Conservation (phyloP, 1,140 invertebrate species). For the Paraescarpia echinospica region DNA sequence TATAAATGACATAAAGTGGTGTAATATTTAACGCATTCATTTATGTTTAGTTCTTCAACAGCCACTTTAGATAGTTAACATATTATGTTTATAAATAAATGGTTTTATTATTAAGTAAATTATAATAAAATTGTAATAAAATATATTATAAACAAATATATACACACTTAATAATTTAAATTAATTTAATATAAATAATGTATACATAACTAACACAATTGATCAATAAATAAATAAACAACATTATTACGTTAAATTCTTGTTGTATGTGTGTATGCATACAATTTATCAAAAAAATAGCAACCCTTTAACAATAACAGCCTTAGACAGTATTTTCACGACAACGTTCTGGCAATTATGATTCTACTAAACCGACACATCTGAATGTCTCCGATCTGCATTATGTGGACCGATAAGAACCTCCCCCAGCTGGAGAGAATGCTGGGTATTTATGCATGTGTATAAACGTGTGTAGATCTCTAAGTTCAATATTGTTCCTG, state of each 20-base stretch:
- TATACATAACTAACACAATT: no score
- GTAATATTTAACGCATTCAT: not conserved
- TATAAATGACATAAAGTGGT: not conserved
- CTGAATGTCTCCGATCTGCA: not conserved
- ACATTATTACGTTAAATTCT: no score
- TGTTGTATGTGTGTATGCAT: no score
- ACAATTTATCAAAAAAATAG: no score
- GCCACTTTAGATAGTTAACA: not conserved
- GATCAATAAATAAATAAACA: no score
- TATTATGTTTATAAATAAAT: not conserved
- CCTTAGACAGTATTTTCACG: not conserved
- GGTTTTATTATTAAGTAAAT: no score
- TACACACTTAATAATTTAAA: not conserved
- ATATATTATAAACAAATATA: not conserved
- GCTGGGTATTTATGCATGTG: not conserved
- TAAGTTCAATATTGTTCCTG: conserved; percentile 1
- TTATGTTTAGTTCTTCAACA: not conserved
- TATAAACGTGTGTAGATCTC: not conserved
- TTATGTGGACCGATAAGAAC: not conserved
- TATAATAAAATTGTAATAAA: not conserved
- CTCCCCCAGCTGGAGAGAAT: not conserved
- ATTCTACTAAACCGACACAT: not conserved
- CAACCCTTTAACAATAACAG: not conserved
- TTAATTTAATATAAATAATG: no score
- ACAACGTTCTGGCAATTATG: not conserved